Base-by-base conservation (phyloP, 1,140 invertebrate species). In the Venturia canescens region DNA sequence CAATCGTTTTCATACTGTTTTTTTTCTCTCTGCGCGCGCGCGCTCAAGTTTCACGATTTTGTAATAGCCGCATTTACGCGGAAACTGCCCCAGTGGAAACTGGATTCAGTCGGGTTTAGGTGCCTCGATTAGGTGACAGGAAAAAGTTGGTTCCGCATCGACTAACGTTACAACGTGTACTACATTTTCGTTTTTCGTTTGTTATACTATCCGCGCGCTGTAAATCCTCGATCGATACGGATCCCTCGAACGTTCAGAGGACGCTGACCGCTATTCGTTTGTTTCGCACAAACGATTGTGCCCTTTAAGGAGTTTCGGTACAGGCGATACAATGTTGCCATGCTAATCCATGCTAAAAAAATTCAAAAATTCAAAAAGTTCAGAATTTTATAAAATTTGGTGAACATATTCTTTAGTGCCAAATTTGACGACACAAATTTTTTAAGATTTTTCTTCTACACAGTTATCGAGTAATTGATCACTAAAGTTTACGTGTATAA, bases 101-200 rank as follows among this genome's bases (percentile, higher is more conserved):
- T 63, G 23, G 18, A 53, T 53, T 53, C n/a, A 53, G 5, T 63
- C 60, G 27, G 26, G 0, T 63, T 63, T 9, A 63, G 60, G 60
- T 63, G n/a, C 13, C 60, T 63, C 60, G 60, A 26, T 63, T 63
- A 63, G 60, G 60, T 23, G 60, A 63, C 60, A 9, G 23, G 60
- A 63, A 63, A 63, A 63, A 63, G 26, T 23, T 63, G 60, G 60
- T 63, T 63, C 60, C 60, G 60, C 60, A 63, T 63, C 60, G 60
- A 63, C 23, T 23, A 63, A 23, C 23, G 27, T 23, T 9, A 2
- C 23, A 27, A 27, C 23, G 1, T 53, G n/a, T 53, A 53, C n/a
- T 53, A 53, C 50, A 53, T 53, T 53, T 53, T 53, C 16, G 50
- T 53, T 53, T 18, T 53, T n/a, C n/a, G 4, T n/a, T 7, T 44